Evolutionary conservation across 2,113 vertebrate genomes (phyloP).

Genomic region (Clarias gariepinus): DNA sequence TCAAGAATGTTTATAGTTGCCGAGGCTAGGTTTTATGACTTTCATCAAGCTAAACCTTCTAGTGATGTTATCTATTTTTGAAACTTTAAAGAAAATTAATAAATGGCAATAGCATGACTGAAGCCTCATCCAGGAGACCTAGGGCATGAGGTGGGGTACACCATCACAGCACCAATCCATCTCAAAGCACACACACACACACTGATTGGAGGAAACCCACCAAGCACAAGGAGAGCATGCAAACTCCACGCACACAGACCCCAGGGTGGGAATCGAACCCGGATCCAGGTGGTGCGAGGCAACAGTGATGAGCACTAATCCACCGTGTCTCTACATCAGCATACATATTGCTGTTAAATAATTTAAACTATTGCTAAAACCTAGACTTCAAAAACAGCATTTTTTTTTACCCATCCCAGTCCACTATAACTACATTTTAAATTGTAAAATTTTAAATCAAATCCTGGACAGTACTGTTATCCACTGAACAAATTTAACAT

Average conservation of each 20-base stretch:
- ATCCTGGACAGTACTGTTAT: background rate
- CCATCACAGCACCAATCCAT: no score
- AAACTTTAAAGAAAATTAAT: background rate
- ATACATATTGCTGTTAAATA: background rate
- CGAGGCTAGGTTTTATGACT: background rate
- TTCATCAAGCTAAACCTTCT: background rate
- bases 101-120: background rate
- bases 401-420: background rate
- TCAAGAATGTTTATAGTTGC: background rate
- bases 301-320: no score
- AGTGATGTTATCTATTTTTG: background rate
- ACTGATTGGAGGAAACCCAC: no score
- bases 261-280: no score
- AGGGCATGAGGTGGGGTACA: no score
- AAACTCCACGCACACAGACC: no score
- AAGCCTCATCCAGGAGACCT: no score
- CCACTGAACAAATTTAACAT: background rate
- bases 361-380: background rate
- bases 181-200: no score
- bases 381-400: background rate
- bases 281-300: no score
- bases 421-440: background rate
- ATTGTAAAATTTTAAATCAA: background rate
- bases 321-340: background rate
- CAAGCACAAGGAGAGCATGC: no score